Base-by-base conservation (phyloP, 2,113 vertebrate species). In the Ophthalmolycus amberensis region DNA sequence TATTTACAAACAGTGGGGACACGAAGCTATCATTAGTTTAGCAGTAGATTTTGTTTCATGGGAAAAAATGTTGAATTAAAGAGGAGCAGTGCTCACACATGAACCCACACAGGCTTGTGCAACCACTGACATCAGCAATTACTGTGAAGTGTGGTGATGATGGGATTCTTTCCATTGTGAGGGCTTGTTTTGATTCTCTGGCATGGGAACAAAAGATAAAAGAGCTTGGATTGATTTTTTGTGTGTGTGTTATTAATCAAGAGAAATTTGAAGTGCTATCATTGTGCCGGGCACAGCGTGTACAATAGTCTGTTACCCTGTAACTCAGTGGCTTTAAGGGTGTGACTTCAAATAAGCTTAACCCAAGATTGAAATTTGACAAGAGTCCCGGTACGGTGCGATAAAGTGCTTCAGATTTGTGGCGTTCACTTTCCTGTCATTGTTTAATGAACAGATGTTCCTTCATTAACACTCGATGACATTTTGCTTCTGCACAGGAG, bases 11-110 rank as follows among this genome's bases (percentile, higher is more conserved):
- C 72, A 67, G 56, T 7, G 20, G 74, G 75, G 64, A 81, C 73
- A 79, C 58, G 40, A 62, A 54, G 48, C 60, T 71, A 79, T 87
- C 70, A 87, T 90, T 91, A 85, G 75, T 90, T 89, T 58, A 87
- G 62, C 60, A 46, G 48, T 25, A 32, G 34, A 44, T 84, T 89
- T 85, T 83, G 27, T 80, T 84, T 83, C 64, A 71, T 58, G 37
- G 71, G 85, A 64, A 56, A 2, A 60, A 75, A 76, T 44, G 68
- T 79, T 88, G 48, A 82, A 88, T 76, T 87, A 84, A 84, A 78
- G 67, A 77, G 77, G 34, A 82, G 46, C 40, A 22, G 52, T 42
- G 71, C 58, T 82, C 75, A 64, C 65, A 63, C 56, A 38, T 40
- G 46, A 82, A 71, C 71, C 56, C 67, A 54, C 79, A 70, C 9